These are phyloP conservation scores for Darwinula stevensoni DNA, from an alignment of 2,888 invertebrate species.

Conservation along the genomic window DNA sequence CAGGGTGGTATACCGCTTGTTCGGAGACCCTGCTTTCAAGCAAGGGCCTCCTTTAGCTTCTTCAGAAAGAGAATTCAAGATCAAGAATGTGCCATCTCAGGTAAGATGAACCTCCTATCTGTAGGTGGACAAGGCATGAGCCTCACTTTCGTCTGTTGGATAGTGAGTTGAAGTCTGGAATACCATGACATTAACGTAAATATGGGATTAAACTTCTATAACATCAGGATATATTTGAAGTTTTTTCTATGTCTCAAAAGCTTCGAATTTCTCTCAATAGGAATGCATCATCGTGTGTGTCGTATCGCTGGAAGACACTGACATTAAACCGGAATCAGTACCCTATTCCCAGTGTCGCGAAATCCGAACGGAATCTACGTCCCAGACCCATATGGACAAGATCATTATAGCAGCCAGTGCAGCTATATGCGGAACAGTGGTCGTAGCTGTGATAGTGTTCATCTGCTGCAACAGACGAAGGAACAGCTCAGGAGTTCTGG, in stretches of 20 bases:
- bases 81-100: conserved; percentile 68
- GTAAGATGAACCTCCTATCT: too few species aligned
- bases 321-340: conserved; percentile 56
- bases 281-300: conserved; percentile 83
- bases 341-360: conserved; percentile 63
- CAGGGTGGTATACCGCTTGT: conserved; percentile 56
- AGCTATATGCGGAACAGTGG: conserved; percentile 69
- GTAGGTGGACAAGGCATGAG: neutral
- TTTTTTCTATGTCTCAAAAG: neutral
- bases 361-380: conserved; percentile 32
- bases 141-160: neutral
- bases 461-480: conserved; percentile 40
- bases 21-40: conserved; percentile 65
- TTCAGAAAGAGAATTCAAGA: conserved; percentile 66
- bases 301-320: conserved; percentile 57
- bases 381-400: conserved; percentile 68
- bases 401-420: conserved; percentile 78
- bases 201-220: neutral
- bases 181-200: too few species aligned
- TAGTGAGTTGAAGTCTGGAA: neutral
- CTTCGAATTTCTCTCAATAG: conserved; percentile 22
- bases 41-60: conserved; percentile 66
- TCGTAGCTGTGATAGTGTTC: conserved; percentile 63
- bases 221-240: neutral
- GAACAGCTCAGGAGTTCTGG: conserved; percentile 7